Evolutionary conservation across 1,140 invertebrate genomes (phyloP).

Genomic region (Drosophila sturtevanti): DNA sequence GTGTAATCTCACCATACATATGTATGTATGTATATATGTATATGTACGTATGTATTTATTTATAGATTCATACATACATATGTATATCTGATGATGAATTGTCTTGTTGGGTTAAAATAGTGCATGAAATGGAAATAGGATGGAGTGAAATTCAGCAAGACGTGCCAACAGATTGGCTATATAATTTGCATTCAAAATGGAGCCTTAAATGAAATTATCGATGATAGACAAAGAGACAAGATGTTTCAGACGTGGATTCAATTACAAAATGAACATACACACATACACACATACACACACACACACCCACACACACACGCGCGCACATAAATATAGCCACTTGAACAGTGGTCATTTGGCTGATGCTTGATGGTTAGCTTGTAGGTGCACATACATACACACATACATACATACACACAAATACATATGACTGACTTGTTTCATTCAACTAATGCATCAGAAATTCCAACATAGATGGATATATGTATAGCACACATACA

Average conservation of each 20-base stretch:
- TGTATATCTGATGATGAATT: not conserved
- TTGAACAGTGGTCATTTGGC: conserved; percentile 35
- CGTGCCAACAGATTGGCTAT: not conserved
- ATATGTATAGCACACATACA: conserved; percentile 34
- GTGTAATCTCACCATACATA: not conserved
- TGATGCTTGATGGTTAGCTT: conserved; percentile 14
- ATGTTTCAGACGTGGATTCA: conserved; percentile 75
- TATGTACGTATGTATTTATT: not conserved
- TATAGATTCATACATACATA: not conserved
- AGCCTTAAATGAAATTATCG: conserved; percentile 72
- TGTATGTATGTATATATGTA: not conserved
- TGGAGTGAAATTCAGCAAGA: not conserved
- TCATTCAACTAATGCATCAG: conserved; percentile 57
- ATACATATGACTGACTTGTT: conserved; percentile 36
- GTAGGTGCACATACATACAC: too few relatives aligned
- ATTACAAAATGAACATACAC: conserved; percentile 55
- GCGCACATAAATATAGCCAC: not conserved
- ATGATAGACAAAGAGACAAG: conserved; percentile 63
- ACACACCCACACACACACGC: conserved; percentile 3
- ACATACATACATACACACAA: not conserved
- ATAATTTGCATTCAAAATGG: conserved; percentile 76
- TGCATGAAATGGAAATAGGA: not conserved
- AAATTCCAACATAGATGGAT: conserved; percentile 19
- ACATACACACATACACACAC: not conserved
- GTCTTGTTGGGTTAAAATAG: not conserved